Evolutionary conservation across 1,140 invertebrate genomes (phyloP).

Genomic region (Hyles vespertilio): DNA sequence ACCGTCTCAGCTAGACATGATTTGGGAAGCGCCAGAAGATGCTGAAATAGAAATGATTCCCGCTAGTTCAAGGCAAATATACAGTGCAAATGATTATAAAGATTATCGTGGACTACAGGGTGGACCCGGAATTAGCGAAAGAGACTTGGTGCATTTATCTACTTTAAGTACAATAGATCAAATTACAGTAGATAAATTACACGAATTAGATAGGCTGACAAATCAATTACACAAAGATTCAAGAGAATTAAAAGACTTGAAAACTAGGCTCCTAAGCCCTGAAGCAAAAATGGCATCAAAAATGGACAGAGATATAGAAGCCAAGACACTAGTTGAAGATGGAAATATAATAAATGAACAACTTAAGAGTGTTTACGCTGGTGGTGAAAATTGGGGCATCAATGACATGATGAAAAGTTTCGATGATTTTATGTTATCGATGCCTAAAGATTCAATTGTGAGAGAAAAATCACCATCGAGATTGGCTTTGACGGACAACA

Average conservation of each 20-base stretch:
- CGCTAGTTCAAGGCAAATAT: slow-evolving; percentile 78
- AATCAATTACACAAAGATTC: slow-evolving; percentile 87
- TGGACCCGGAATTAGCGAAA: slow-evolving; percentile 84
- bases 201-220: slow-evolving; percentile 85
- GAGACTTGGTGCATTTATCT: slow-evolving; percentile 85
- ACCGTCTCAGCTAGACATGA: slow-evolving; percentile 85
- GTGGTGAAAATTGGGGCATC: slow-evolving; percentile 85
- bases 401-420: slow-evolving; percentile 78
- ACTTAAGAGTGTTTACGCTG: slow-evolving; percentile 80
- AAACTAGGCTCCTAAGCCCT: slow-evolving; percentile 80
- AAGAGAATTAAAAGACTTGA: slow-evolving; percentile 84
- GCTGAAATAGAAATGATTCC: slow-evolving; percentile 70
- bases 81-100: slow-evolving; percentile 86
- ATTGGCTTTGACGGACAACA: slow-evolving; percentile 74
- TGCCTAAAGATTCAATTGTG: slow-evolving; percentile 54
- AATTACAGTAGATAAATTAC: slow-evolving; percentile 85
- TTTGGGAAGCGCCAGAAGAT: slow-evolving; percentile 84
- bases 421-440: slow-evolving; percentile 74
- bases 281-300: slow-evolving; percentile 65
- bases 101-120: slow-evolving; percentile 82
- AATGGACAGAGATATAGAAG: slow-evolving; percentile 75
- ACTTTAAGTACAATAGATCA: slow-evolving; percentile 85
- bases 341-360: slow-evolving; percentile 83
- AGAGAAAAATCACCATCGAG: slow-evolving; percentile 77
- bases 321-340: slow-evolving; percentile 78